Conservation (phyloP, 1,140 invertebrate genomes). For the Drosophila aff. region DNA sequence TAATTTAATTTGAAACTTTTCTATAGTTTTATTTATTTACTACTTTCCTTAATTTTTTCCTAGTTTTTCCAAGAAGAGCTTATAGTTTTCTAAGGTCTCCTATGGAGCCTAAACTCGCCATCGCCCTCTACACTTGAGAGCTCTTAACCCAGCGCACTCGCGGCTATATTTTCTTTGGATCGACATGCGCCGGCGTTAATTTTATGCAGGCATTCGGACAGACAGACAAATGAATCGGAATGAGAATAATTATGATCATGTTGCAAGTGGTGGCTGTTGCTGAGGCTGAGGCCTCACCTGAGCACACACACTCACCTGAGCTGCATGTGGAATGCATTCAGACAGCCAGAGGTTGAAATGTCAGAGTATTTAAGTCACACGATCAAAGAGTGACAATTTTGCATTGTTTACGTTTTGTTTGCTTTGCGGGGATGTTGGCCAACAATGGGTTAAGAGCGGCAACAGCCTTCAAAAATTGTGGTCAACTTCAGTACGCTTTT, state of each 20-base stretch:
- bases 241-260: constrained; percentile 53
- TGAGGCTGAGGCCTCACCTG: not conserved
- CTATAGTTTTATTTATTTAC: not conserved
- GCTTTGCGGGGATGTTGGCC: constrained; percentile 50
- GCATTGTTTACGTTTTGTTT: constrained; percentile 41
- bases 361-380: constrained; percentile 57
- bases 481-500: constrained; percentile 13
- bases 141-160: constrained; percentile 9
- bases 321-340: constrained; percentile 37
- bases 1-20: too few species aligned
- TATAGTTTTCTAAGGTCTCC: not conserved
- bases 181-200: constrained; percentile 45
- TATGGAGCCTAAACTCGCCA: not conserved
- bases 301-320: constrained; percentile 9
- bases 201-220: constrained; percentile 69
- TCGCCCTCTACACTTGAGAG: constrained; percentile 10
- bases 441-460: constrained; percentile 69
- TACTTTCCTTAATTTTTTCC: not conserved
- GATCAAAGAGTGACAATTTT: constrained; percentile 50
- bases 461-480: constrained; percentile 61
- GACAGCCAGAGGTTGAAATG: constrained; percentile 56
- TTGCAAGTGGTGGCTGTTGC: constrained; percentile 8
- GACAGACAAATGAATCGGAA: constrained; percentile 66
- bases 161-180: constrained; percentile 24
- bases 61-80: not conserved